These are phyloP conservation scores for Mythimna pallens DNA, from an alignment of 2,888 invertebrate species.

Conservation along the genomic window DNA sequence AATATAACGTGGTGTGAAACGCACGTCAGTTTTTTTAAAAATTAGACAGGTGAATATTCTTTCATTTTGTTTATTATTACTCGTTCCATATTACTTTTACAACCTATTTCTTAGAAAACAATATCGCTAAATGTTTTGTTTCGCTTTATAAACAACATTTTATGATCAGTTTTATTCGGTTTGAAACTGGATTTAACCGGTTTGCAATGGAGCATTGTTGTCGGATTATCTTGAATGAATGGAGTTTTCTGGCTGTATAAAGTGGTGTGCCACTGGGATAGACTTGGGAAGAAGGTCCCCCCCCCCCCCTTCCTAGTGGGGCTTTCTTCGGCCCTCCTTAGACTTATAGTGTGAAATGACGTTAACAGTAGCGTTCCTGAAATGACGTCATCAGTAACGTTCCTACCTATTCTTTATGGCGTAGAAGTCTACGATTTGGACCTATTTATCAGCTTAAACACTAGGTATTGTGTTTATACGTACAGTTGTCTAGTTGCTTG, in stretches of 20 bases:
- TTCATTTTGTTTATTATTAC: neutral
- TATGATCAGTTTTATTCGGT: constrained; percentile 12
- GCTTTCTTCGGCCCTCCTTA: neutral
- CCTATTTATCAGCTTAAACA: neutral
- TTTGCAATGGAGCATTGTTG: constrained; percentile 32
- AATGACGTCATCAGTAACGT: constrained; percentile 9
- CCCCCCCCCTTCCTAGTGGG: too few species aligned
- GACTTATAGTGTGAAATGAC: neutral
- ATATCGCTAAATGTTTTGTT: constrained; percentile 1
- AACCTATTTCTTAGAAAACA: neutral
- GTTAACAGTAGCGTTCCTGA: constrained; percentile 7
- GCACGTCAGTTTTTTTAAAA: constrained; percentile 27
- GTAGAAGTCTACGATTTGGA: too few species aligned
- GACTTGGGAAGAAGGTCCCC: constrained; percentile 14
- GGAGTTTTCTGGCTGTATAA: constrained; percentile 28
- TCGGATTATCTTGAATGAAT: constrained; percentile 44
- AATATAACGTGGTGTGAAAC: neutral
- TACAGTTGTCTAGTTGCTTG: too few species aligned
- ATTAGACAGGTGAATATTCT: constrained; percentile 6
- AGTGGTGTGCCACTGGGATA: constrained; percentile 22
- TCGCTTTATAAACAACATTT: neutral
- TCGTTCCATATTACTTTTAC: neutral
- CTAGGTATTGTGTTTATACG: neutral
- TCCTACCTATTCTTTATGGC: neutral
- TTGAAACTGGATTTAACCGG: constrained; percentile 42